Percentiles rank a stretch among this genome's conserved stretches.
phyloP scores from a whole-genome alignment of 2,113 vertebrate genomes.

The Arothron firmamentum region DNA sequence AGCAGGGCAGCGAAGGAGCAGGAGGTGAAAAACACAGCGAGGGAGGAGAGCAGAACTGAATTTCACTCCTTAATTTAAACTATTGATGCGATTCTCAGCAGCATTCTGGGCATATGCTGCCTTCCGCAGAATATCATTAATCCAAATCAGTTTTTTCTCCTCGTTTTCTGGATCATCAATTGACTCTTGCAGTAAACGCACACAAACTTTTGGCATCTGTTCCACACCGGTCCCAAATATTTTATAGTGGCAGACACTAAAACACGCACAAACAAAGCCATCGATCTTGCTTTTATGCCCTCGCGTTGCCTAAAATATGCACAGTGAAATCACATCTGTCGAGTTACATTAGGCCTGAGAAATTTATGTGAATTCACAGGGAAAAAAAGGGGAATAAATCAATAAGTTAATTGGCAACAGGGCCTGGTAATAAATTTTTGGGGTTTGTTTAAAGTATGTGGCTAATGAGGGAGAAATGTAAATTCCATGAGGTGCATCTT shows the following conservation, averaged over 20 bases:
- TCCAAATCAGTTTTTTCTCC: background rate
- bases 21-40: conserved; percentile 8
- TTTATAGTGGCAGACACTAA: conserved; percentile 23
- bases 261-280: conserved; percentile 34
- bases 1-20: conserved; percentile 45
- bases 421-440: conserved; percentile 66
- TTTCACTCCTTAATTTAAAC: conserved; percentile 31
- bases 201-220: conserved; percentile 24
- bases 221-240: conserved; percentile 28
- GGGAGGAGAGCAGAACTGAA: conserved; percentile 10
- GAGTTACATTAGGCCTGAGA: conserved; percentile 49
- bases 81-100: conserved; percentile 12
- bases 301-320: conserved; percentile 46
- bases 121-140: conserved; percentile 9
- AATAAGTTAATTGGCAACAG: conserved; percentile 41
- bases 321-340: conserved; percentile 39
- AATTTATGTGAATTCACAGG: conserved; percentile 55
- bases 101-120: background rate
- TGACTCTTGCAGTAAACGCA: conserved; percentile 11
- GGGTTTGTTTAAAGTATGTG: conserved; percentile 57
- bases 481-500: conserved; percentile 53
- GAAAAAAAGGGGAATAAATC: conserved; percentile 44
- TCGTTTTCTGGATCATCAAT: conserved; percentile 9
- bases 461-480: conserved; percentile 65
- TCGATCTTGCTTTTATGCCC: conserved; percentile 31